Percentiles rank a stretch among this genome's conserved stretches.
Conservation (phyloP, 1,140 invertebrate species). For the Phocides pigmalion region DNA sequence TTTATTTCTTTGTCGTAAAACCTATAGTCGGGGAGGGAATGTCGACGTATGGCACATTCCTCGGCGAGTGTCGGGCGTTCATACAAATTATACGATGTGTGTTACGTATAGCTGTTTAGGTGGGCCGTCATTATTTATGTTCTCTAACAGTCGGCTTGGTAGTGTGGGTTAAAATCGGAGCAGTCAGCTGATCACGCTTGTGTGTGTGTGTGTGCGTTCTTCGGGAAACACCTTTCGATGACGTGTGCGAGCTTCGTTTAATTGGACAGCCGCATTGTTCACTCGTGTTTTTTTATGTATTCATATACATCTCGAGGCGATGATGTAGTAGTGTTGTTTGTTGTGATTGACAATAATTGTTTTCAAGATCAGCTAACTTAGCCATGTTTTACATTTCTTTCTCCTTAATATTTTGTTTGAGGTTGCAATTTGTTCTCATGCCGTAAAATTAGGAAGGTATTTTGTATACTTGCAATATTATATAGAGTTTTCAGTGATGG, state of each 20-base stretch:
- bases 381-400: background rate
- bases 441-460: too few relatives aligned
- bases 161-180: conserved; percentile 82
- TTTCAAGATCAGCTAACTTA: background rate
- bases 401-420: background rate
- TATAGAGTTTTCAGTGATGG: too few relatives aligned
- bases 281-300: conserved; percentile 60
- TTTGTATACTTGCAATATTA: too few relatives aligned
- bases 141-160: conserved; percentile 77
- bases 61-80: conserved; percentile 63
- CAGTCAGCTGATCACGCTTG: conserved; percentile 79
- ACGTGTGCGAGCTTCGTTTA: conserved; percentile 79
- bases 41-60: conserved; percentile 72
- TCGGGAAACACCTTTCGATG: conserved; percentile 83
- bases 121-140: conserved; percentile 83
- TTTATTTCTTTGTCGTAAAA: conserved; percentile 67
- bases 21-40: conserved; percentile 60
- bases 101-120: conserved; percentile 80
- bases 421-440: too few relatives aligned
- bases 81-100: conserved; percentile 80
- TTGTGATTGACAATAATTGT: background rate
- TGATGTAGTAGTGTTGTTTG: conserved; percentile 5
- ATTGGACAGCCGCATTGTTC: conserved; percentile 82
- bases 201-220: conserved; percentile 80
- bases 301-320: conserved; percentile 18